These are phyloP conservation scores for Furnarius figulus DNA, from an alignment of 2,113 vertebrate species.

Conservation along the genomic window DNA sequence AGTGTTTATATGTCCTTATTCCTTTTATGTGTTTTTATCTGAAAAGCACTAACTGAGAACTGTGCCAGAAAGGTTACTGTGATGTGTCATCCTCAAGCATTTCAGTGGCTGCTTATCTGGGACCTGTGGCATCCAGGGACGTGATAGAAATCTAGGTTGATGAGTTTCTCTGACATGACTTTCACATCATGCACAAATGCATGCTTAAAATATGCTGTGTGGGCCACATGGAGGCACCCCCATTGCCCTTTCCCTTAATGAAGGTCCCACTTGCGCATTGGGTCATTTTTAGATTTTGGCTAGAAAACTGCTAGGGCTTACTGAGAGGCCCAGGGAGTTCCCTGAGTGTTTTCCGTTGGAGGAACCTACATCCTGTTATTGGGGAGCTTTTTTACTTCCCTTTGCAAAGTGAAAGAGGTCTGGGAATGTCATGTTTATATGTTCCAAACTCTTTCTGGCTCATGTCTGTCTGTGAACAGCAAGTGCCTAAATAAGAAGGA, in stretches of 20 bases:
- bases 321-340: neutral
- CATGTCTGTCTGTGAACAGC: neutral
- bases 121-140: neutral
- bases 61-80: neutral
- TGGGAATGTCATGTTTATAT: neutral
- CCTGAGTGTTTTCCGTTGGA: neutral
- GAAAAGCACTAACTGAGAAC: neutral
- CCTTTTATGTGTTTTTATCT: neutral
- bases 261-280: neutral
- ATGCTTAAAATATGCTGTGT: neutral
- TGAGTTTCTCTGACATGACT: neutral
- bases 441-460: neutral
- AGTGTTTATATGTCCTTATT: neutral
- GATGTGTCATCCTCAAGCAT: accelerated
- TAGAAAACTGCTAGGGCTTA: neutral
- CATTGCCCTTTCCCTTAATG: neutral
- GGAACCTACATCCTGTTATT: conserved; percentile 7
- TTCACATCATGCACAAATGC: neutral
- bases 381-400: neutral
- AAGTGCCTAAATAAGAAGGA: neutral
- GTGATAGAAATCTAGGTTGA: neutral
- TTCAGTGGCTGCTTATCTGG: accelerated
- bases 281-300: conserved; percentile 15
- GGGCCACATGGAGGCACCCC: neutral
- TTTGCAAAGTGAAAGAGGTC: neutral